Evolutionary conservation across 2,888 invertebrate species (phyloP), one percentile per base, ranked within the genome.

Genomic region (Nymphalis polychloros): DNA sequence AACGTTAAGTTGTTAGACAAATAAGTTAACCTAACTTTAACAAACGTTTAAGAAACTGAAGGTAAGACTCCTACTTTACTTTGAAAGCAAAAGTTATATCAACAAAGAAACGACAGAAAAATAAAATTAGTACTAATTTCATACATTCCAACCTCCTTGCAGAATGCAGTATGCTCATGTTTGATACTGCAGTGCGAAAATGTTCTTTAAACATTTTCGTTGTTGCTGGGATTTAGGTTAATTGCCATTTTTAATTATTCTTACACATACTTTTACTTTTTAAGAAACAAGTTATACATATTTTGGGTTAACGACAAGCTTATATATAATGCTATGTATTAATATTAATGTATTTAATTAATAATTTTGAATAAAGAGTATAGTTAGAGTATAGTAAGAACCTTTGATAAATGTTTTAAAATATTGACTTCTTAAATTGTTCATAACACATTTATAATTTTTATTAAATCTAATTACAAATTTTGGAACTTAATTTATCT

Each of bases 181-280:
- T 62, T 63, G 27, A 49, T 50, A 50, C 27, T 20, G 57, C 20
- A 59, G 35, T 57, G 57, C 35, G 63, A 49, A 46, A 50, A 50
- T 41, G 41, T 59, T 59, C 46, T 63, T 63, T 57, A 63, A 62
- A 59, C 46, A 59, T 48, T 59, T 67, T 59, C 41, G 63, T 67
- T 59, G 46, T 63, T 67, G 47, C 63, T 23, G 59, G 46, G 67
- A 59, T 59, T 50, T 63, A 62, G 62, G 50, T 63, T 63, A 67
- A 63, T 59, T 59, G 63, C 49, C 49, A 59, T 47, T 63, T 67
- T 59, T 57, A 63, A 41, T 67, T 63, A 52, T 17, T 27, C 47
- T 60, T 60, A 41, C 23, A 41, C 35, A 50, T 63, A 55, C 57
- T 63, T 57, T 55, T 1, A 23, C 23, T 55, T 55, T 55, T 55